Evolutionary conservation across 1,140 invertebrate species (phyloP).

Genomic region (Episyrphus balteatus): DNA sequence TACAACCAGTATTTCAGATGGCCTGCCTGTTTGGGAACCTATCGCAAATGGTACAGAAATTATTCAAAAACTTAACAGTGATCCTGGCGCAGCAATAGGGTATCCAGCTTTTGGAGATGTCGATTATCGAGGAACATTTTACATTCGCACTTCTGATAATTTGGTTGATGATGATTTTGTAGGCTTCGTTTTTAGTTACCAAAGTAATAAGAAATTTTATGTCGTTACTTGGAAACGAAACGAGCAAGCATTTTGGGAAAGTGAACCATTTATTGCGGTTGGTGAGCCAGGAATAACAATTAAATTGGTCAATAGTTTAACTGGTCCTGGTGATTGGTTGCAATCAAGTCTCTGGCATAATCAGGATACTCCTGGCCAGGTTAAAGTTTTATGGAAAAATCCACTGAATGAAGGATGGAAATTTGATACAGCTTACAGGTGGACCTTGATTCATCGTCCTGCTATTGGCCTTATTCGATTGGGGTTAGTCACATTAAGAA

Average conservation of each 20-base stretch:
- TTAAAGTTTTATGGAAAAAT: slow-evolving; percentile 83
- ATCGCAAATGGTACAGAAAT: slow-evolving; percentile 88
- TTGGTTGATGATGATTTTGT: slow-evolving; percentile 88
- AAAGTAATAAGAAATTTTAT: slow-evolving; percentile 84
- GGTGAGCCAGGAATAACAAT: slow-evolving; percentile 85
- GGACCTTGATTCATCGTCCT: slow-evolving; percentile 80
- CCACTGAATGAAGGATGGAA: slow-evolving; percentile 77
- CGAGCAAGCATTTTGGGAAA: slow-evolving; percentile 78
- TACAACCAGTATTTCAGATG: slow-evolving; percentile 78
- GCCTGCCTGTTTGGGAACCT: slow-evolving; percentile 89
- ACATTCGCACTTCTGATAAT: slow-evolving; percentile 77
- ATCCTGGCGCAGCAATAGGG: slow-evolving; percentile 85
- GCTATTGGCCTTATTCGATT: slow-evolving; percentile 79
- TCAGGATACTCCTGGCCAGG: slow-evolving; percentile 73
- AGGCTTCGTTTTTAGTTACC: slow-evolving; percentile 86
- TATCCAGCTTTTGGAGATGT: slow-evolving; percentile 76
- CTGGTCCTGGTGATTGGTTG: slow-evolving; percentile 77
- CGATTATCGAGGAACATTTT: slow-evolving; percentile 91
- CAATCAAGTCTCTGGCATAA: slow-evolving; percentile 89
- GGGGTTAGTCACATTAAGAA: slow-evolving; percentile 20
- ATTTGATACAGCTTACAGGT: slow-evolving; percentile 77
- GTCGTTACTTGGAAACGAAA: slow-evolving; percentile 92
- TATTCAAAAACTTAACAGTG: slow-evolving; percentile 83
- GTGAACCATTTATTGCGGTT: too few species aligned
- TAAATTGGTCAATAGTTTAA: slow-evolving; percentile 75